Base-by-base conservation (phyloP, 2,113 vertebrate species). In the Rhombomys opimus region DNA sequence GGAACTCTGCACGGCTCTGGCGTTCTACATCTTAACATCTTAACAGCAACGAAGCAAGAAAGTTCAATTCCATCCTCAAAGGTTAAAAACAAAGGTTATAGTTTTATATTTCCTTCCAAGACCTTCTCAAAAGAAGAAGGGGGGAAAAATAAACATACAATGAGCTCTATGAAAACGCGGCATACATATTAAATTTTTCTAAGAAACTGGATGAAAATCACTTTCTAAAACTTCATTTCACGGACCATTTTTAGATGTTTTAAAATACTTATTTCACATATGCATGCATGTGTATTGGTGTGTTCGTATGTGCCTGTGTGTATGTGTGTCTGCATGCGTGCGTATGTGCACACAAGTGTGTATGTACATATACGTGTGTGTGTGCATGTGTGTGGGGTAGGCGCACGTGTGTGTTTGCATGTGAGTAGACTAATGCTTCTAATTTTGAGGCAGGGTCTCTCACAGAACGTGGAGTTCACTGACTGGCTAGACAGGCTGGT, bases 21-120 rank as follows among this genome's bases (percentile, higher is more conserved):
- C 9, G 81, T 94, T 77, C 81, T 77, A 59, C 9, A 3, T 46
- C 46, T 46, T 46, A 18, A 35, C 54, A 90, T 41, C 23, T 93
- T 27, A 54, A 91, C 11, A 93, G 73, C 30, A 96, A n/a, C 22
- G 54, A 89, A 90, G 12, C 18, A 68, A 86, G 38, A 93, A 95
- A 91, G 46, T 32, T 81, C 5, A 89, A 86, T 92, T 78, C 17
- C 59, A 73, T 54, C 78, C 78, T 59, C 73, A 97, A 84, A 87
- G 73, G 61, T 68, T 50, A 70, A 95, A 95, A 72, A 81, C 10
- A 89, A 91, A 76, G 65, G 32, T 67, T 72, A 72, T 50, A 76
- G 67, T 91, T 89, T 68, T 10, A 87, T 70, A 65, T 46, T 20
- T 30, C 89, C 72, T 41, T 18, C 38, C 27, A 50, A 75, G 94